Conservation (phyloP, 2,113 vertebrate species). For the Silurus glanis region DNA sequence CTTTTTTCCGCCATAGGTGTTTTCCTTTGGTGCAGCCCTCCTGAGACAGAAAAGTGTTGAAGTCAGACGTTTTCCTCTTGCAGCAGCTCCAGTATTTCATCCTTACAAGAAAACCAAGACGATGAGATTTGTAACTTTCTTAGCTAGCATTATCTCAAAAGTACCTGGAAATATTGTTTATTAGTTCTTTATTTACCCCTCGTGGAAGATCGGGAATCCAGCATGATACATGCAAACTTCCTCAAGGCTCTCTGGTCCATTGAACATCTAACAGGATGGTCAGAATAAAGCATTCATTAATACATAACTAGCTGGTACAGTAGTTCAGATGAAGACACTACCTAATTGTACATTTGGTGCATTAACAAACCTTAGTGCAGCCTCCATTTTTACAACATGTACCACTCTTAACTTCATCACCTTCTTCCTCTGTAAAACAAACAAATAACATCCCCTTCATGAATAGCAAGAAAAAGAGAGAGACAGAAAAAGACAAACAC, state of each 20-base stretch:
- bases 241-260: conserved; percentile 78
- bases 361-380: conserved; percentile 82
- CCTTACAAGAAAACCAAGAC: conserved; percentile 64
- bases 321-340: neutral
- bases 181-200: conserved; percentile 79
- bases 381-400: conserved; percentile 91
- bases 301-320: neutral
- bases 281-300: neutral
- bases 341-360: neutral
- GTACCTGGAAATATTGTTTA: neutral
- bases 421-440: conserved; percentile 81
- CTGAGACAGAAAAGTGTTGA: conserved; percentile 90
- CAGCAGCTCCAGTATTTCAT: conserved; percentile 99
- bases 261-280: conserved; percentile 73
- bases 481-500: neutral
- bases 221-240: conserved; percentile 85
- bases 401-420: conserved; percentile 88
- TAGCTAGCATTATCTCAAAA: neutral
- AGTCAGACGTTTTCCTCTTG: conserved; percentile 95
- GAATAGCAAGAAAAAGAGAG: neutral
- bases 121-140: neutral
- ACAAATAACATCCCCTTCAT: conserved; percentile 17
- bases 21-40: conserved; percentile 86
- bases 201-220: conserved; percentile 93
- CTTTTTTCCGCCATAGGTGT: conserved; percentile 89